Evolutionary conservation across 2,113 vertebrate species (phyloP), one percentile per base, ranked within the genome.

Genomic region (Gymnobelideus leadbeateri): DNA sequence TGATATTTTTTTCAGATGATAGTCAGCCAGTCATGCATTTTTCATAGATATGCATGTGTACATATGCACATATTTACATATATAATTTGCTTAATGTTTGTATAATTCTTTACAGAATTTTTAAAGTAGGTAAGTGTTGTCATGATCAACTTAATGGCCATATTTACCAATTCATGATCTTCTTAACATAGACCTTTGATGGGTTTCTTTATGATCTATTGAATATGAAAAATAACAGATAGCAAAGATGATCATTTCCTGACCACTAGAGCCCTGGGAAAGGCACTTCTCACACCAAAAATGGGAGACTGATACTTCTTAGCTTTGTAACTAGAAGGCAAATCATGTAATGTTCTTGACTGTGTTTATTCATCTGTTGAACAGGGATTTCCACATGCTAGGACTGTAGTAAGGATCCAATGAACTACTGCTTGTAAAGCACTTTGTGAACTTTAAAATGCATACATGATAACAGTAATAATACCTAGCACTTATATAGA

Each of bases 201-300:
- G 57, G 89, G 37, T 93, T 97, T 28, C 89, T 37, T 93, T 95
- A 61, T 92, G 43, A 94, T 54, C 55, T 84, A 57, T 92, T 49
- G 16, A 89, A 51, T 93, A 57, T 55, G 77, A n/a, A 47, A 89
- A 89, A 61, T 57, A 68, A 90, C 37, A 1, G 50, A 2, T 89
- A 26, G 12, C 46, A 93, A 93, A 94, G 51, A 92, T 90, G 28
- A 46, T 11, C 3, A 84, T 77, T 95, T 23, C 43, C 53, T 95
- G 43, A 89, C 94, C 95, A 54, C 16, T 9, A 94, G 57, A 96
- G 55, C 90, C 94, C 94, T 93, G 16, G 14, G 50, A 37, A 94
- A 94, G 84, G 51, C 61, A 68, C 92, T 94, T 94, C 51, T 96
- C 92, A 89, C 0, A 84, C 1, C 95, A 31, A 55, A 1, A 57